Evolutionary conservation across 2,113 vertebrate genomes (phyloP).

Genomic region (Sceloporus undulatus): DNA sequence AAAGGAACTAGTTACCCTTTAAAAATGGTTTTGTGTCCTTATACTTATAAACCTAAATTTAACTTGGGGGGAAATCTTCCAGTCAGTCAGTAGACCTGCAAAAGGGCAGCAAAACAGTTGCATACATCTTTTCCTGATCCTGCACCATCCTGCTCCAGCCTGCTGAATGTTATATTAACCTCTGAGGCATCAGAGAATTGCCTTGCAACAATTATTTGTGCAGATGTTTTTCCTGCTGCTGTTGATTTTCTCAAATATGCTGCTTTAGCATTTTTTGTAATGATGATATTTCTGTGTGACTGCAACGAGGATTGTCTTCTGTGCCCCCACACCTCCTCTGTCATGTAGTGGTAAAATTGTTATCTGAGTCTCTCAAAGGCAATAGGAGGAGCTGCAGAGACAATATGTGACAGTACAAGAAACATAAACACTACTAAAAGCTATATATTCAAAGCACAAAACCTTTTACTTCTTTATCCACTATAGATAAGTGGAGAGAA

Average conservation of each 20-base stretch:
- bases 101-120: background rate
- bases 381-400: background rate
- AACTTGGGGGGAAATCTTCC: background rate
- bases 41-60: background rate
- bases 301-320: background rate
- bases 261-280: slow-evolving; percentile 35
- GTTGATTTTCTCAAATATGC: slow-evolving; percentile 17
- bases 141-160: slow-evolving; percentile 12
- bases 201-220: slow-evolving; percentile 22
- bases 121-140: background rate
- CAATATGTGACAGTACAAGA: background rate
- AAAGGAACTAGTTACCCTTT: background rate
- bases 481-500: no score
- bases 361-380: background rate
- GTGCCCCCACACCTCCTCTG: background rate
- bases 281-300: slow-evolving; percentile 6
- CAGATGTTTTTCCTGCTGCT: slow-evolving; percentile 47
- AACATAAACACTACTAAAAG: background rate
- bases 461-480: background rate
- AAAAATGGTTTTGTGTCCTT: background rate
- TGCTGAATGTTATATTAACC: slow-evolving; percentile 32
- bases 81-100: slow-evolving; percentile 32
- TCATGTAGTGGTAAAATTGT: background rate
- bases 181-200: slow-evolving; percentile 38
- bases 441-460: background rate